Percentiles rank a stretch among this genome's conserved stretches.
phyloP scores from a whole-genome alignment of 2,113 vertebrate species.

The Gallinago paraguaiae region DNA sequence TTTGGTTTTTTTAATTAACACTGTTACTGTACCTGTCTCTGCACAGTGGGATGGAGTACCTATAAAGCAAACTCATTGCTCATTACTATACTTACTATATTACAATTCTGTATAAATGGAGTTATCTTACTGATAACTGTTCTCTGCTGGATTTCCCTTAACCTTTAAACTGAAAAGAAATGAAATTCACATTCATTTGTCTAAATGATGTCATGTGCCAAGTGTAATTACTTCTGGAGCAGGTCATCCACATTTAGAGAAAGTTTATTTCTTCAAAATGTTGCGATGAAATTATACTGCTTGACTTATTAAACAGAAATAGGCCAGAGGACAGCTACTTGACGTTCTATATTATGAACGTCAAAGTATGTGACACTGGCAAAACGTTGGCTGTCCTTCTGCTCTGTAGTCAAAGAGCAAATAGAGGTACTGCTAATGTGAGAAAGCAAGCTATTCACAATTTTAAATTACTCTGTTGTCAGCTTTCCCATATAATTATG shows the following conservation, averaged over 20 bases:
- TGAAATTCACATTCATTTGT: constrained; percentile 15
- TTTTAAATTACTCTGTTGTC: constrained; percentile 29
- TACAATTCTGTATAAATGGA: background rate
- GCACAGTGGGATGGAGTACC: background rate
- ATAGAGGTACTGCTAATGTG: background rate
- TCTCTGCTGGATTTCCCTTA: background rate
- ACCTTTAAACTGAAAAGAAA: constrained; percentile 1
- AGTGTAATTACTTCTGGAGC: constrained; percentile 10
- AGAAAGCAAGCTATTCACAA: constrained; percentile 12
- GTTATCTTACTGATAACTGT: background rate
- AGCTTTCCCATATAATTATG: background rate
- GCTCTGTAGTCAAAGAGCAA: background rate
- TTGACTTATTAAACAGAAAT: background rate
- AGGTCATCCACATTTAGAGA: background rate
- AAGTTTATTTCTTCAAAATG: constrained; percentile 19
- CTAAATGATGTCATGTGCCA: constrained; percentile 13
- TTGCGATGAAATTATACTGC: constrained; percentile 11
- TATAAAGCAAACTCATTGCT: background rate
- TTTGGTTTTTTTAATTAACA: background rate
- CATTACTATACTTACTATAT: background rate
- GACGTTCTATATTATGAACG: background rate
- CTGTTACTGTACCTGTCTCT: background rate
- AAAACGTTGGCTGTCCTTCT: background rate
- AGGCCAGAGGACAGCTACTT: background rate
- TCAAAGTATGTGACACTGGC: background rate